These are phyloP conservation scores for Falco cherrug DNA, from an alignment of 2,797 vertebrate species.

Conservation along the genomic window DNA sequence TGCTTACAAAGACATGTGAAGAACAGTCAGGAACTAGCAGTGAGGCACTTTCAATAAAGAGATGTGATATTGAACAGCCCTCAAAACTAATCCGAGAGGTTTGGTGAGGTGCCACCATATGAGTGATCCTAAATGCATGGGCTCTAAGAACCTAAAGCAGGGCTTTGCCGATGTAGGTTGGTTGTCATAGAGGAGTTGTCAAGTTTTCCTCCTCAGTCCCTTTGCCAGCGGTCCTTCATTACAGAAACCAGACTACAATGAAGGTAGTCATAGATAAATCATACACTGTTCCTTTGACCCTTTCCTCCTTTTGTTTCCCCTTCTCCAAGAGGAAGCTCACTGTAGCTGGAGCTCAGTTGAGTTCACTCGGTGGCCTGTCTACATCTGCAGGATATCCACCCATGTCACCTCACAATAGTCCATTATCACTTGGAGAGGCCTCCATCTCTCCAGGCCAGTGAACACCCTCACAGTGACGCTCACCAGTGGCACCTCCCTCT, in stretches of 20 bases:
- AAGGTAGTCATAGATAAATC: neutral
- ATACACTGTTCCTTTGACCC: neutral
- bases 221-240: fast-evolving
- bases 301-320: neutral
- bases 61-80: neutral
- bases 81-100: neutral
- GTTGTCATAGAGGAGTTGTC: neutral
- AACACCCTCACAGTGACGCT: fast-evolving
- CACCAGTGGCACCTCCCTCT: neutral
- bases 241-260: neutral
- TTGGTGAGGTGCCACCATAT: neutral
- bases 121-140: neutral
- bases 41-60: neutral
- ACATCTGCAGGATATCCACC: neutral
- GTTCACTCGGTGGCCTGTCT: neutral
- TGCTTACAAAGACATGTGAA: neutral
- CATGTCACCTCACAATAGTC: neutral
- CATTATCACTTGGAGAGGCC: neutral
- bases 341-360: neutral
- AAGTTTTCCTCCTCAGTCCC: neutral
- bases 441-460: neutral
- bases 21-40: neutral
- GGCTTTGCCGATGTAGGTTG: neutral
- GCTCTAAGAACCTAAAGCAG: neutral
- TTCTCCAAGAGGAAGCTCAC: neutral